A percentile compares a stretch with the other conserved stretches of the same genome.
These are phyloP conservation scores for Pithys albifrons DNA, from an alignment of 2,113 vertebrate species.

Conservation along the genomic window DNA sequence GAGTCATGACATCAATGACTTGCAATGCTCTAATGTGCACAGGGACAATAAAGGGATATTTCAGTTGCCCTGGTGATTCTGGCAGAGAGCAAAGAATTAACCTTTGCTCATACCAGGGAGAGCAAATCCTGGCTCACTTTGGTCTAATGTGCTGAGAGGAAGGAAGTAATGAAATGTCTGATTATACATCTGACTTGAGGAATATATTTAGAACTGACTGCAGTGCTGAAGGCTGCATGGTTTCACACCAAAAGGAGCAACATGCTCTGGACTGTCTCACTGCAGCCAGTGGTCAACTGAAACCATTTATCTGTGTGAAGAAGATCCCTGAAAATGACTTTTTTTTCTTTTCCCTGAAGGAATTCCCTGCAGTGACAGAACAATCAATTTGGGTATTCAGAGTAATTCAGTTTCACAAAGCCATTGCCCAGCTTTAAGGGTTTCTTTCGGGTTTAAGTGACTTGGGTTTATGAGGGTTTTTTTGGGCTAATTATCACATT, in stretches of 20 bases:
- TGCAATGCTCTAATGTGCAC: neutral
- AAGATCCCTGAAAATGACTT: neutral
- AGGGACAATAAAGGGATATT: neutral
- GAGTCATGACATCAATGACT: neutral
- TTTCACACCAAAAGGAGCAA: neutral
- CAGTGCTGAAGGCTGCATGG: neutral
- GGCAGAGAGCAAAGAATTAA: neutral
- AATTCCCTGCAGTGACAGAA: neutral
- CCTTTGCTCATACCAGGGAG: neutral
- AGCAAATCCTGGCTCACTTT: neutral
- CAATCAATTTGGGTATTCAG: neutral
- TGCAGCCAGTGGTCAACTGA: neutral
- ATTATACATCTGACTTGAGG: neutral
- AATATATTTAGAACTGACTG: slow-evolving; percentile 5
- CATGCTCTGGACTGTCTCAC: neutral
- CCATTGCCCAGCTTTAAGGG: neutral
- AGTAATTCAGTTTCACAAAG: neutral
- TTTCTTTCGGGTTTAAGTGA: neutral
- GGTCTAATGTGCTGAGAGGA: neutral
- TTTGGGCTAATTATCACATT: neutral
- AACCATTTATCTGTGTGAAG: neutral
- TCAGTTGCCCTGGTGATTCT: neutral
- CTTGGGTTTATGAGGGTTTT: neutral
- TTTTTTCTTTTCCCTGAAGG: neutral
- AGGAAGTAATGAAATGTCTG: slow-evolving; percentile 51